Percentiles rank a stretch among this genome's conserved stretches.
Evolutionary conservation across 1,140 invertebrate species (phyloP).

Genomic region (Bombus breviceps): DNA sequence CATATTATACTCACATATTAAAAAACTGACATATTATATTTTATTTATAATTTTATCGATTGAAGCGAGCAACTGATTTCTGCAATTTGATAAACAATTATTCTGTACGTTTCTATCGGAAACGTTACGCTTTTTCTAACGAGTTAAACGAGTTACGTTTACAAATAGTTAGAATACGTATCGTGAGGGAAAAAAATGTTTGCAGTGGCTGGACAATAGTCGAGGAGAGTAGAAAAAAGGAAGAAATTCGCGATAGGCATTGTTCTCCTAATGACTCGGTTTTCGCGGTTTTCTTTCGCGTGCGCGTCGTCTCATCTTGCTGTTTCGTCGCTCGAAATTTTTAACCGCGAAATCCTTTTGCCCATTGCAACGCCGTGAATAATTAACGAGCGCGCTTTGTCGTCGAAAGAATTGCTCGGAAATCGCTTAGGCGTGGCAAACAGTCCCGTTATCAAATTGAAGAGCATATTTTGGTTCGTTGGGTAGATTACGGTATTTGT

Average conservation of each 20-base stretch:
- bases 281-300: slow-evolving; percentile 28
- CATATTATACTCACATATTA: too few relatives aligned
- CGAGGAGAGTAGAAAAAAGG: neutral
- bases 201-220: slow-evolving; percentile 21
- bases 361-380: neutral
- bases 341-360: slow-evolving; percentile 7
- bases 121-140: neutral
- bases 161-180: neutral
- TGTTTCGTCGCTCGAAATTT: slow-evolving; percentile 14
- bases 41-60: too few relatives aligned
- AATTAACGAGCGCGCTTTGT: slow-evolving; percentile 24
- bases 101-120: neutral
- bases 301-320: slow-evolving; percentile 5
- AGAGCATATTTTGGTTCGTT: neutral
- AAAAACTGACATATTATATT: too few relatives aligned
- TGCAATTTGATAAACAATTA: neutral
- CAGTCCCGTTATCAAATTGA: neutral
- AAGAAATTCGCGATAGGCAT: slow-evolving; percentile 42
- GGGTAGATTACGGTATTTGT: neutral
- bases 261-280: slow-evolving; percentile 46
- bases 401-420: neutral
- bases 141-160: slow-evolving; percentile 10
- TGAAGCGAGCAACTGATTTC: too few relatives aligned
- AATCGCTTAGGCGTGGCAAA: neutral
- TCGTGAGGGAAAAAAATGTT: neutral